Evolutionary conservation across 2,113 vertebrate genomes (phyloP).

Genomic region (Lasiurus cinereus): DNA sequence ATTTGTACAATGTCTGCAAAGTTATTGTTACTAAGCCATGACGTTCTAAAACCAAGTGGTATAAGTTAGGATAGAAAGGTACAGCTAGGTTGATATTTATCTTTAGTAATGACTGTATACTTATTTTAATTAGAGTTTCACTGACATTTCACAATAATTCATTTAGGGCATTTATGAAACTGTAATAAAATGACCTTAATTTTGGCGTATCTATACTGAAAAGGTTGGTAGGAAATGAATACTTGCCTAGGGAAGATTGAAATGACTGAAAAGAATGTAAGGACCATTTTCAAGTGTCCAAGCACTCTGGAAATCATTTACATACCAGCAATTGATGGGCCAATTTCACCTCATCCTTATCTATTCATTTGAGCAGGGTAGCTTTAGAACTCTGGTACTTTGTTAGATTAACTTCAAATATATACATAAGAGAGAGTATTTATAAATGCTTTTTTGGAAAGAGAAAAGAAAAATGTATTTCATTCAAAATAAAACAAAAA

Average conservation of each 20-base stretch:
- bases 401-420: slow-evolving; percentile 71
- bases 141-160: slow-evolving; percentile 20
- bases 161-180: background rate
- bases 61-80: background rate
- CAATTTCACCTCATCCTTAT: slow-evolving; percentile 74
- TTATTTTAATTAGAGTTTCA: slow-evolving; percentile 48
- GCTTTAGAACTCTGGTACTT: slow-evolving; percentile 23
- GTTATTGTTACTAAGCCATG: background rate
- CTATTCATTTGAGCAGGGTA: slow-evolving; percentile 70
- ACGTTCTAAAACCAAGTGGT: background rate
- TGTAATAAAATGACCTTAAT: slow-evolving; percentile 31
- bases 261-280: slow-evolving; percentile 50
- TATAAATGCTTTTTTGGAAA: slow-evolving; percentile 45
- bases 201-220: slow-evolving; percentile 70
- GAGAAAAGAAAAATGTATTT: slow-evolving; percentile 19
- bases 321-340: slow-evolving; percentile 57
- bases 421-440: slow-evolving; percentile 40
- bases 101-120: background rate
- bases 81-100: background rate
- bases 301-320: slow-evolving; percentile 68
- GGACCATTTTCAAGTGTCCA: slow-evolving; percentile 37
- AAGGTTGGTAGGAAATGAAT: slow-evolving; percentile 40
- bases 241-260: background rate
- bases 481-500: slow-evolving; percentile 47
- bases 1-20: background rate